Conservation (phyloP, 2,888 invertebrate species). For the Melieria crassipennis region DNA sequence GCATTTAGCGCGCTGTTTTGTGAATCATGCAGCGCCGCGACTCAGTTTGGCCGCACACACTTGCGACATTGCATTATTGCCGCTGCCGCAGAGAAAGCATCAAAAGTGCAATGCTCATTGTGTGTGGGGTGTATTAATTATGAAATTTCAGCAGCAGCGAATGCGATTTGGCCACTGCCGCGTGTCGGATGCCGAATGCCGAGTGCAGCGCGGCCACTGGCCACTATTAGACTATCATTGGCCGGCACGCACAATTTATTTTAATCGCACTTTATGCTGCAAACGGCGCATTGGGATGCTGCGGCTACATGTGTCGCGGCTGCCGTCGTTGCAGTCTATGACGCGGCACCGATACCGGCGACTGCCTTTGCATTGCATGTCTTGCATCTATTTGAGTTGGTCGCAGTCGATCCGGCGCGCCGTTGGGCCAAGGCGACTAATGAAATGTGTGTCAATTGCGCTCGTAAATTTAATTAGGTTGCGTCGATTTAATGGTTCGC, state of each 20-base stretch:
- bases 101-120: conserved; percentile 12
- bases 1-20: conserved; percentile 26
- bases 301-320: too few species aligned
- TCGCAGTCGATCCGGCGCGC: too few species aligned
- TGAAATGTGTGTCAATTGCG: too few species aligned
- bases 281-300: too few species aligned
- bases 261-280: conserved; percentile 51
- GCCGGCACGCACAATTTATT: conserved; percentile 55
- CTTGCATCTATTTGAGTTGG: too few species aligned
- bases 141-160: conserved; percentile 31
- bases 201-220: conserved; percentile 8
- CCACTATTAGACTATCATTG: conserved; percentile 36
- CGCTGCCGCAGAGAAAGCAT: conserved; percentile 12
- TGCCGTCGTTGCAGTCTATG: too few species aligned
- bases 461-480: too few species aligned
- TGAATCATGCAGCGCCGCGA: conserved; percentile 30
- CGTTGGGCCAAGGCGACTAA: too few species aligned
- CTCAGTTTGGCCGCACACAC: not conserved
- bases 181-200: too few species aligned
- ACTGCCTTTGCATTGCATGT: too few species aligned
- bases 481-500: too few species aligned
- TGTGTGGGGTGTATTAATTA: conserved; percentile 39
- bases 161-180: conserved; percentile 1
- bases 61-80: not conserved
- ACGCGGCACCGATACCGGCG: too few species aligned